Evolutionary conservation across 2,888 invertebrate genomes (phyloP), one percentile per base, ranked within the genome.

Genomic region (Epinotia nisella): DNA sequence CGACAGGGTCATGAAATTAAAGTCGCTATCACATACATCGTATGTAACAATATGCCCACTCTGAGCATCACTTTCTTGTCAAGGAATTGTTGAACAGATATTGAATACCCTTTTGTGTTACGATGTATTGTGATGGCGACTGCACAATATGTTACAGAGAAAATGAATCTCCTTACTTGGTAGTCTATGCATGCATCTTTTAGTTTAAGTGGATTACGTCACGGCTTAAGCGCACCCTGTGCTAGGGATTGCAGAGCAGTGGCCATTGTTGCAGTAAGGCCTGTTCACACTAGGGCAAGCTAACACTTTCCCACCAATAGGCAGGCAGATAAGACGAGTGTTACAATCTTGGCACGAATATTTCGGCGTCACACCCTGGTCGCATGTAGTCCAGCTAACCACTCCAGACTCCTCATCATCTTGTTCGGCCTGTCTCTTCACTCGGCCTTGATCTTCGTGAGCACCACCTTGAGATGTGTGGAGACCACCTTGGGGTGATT

Each of bases 211-310:
- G 41, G 29, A 62, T 64, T 51, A 71, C 29, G 64, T n/a, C 51
- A 53, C 35, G 39, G 39, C 15, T 69, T 75, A 79, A 69, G 75
- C 76, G 70, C 90, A 90, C 35, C 79, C 80, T n/a, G 78, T 74
- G 59, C 82, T 85, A 0, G 88, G 87, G 0, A 80, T 65, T 2
- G 82, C 61, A 0, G 88, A 85, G 75, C 91, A 90, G 3, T 85
- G 74, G 2, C 91, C 90, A 68, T 83, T 82, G 35, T 85, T 87
- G 75, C 91, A 91, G 72, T 87, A 78, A 5, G 90, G 88, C 69
- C 71, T 84, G 45, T 56, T 67, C 0, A 83, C 81, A 62, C 81
- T 79, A 0, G 71, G 58, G 76, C 91, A 91, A 1, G 74, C 9
- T 24, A 79, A 81, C 19, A 90, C 71, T 7, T 88, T 53, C 0